Conservation (phyloP, 30 jellyfish, hydroid and myxozoan genomes). For the Aurelia sp. region DNA sequence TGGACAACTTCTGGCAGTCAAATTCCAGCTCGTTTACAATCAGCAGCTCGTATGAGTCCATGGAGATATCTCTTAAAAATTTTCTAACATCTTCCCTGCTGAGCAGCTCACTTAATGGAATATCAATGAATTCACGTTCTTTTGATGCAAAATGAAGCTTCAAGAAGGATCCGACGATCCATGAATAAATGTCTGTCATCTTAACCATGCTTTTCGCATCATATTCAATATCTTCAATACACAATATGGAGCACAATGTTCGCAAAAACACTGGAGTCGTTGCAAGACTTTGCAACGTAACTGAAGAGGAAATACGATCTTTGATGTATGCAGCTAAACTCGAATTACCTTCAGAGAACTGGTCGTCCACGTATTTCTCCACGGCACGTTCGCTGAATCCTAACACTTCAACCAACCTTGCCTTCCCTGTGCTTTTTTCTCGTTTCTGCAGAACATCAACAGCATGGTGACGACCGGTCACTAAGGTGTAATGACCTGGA, state of each 20-base stretch:
- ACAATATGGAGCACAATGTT: background rate
- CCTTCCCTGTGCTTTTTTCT: background rate
- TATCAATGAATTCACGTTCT: background rate
- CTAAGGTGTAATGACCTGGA: background rate
- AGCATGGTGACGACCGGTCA: slow-evolving; percentile 6
- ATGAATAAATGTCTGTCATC: background rate
- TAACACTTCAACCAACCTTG: background rate
- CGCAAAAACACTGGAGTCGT: slow-evolving; percentile 2
- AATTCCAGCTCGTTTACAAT: background rate
- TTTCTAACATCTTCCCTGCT: background rate
- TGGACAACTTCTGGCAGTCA: background rate
- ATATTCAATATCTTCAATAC: background rate
- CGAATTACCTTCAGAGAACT: background rate
- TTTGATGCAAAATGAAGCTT: background rate
- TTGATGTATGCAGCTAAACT: background rate
- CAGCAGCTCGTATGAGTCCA: background rate
- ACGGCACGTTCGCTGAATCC: background rate
- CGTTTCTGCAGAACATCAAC: background rate
- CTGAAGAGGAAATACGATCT: background rate
- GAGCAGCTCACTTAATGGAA: background rate
- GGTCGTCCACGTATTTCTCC: background rate
- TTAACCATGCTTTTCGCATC: background rate
- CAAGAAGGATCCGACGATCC: background rate
- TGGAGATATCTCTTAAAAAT: background rate
- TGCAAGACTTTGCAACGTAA: background rate